phyloP scores from a whole-genome alignment of 2,888 invertebrate species.

The Aphodius granarius region DNA sequence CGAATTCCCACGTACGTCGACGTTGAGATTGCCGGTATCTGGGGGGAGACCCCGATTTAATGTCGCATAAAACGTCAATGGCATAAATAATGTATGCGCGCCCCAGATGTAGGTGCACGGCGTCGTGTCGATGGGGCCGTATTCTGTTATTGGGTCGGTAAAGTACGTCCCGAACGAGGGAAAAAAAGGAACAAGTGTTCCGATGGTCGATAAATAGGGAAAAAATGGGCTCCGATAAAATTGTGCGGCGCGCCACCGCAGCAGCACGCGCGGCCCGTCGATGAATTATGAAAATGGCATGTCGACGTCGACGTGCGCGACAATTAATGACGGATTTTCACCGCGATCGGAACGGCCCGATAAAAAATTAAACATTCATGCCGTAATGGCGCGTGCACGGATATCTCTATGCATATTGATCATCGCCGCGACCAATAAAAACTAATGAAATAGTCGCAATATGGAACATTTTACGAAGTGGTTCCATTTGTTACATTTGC shows the following conservation, averaged over 20 bases:
- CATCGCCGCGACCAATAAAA: background rate
- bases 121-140: background rate
- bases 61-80: conserved; percentile 18
- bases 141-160: background rate
- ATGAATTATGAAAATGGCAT: conserved; percentile 24
- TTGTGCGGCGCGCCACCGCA: background rate
- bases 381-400: background rate
- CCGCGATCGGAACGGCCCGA: background rate
- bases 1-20: conserved; percentile 10
- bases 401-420: conserved; percentile 6
- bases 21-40: conserved; percentile 17
- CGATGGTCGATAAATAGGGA: background rate
- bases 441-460: background rate
- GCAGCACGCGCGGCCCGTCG: background rate
- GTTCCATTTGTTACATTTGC: no score
- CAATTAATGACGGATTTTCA: conserved; percentile 18
- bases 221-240: background rate
- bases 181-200: background rate
- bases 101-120: background rate
- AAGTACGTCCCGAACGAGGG: background rate
- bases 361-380: conserved; percentile 17
- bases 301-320: conserved; percentile 6
- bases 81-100: conserved; percentile 18
- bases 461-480: no score
- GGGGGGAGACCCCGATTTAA: conserved; percentile 15